Conservation (phyloP, 2,797 vertebrate genomes). For the Mormyrus hasselquistii region DNA sequence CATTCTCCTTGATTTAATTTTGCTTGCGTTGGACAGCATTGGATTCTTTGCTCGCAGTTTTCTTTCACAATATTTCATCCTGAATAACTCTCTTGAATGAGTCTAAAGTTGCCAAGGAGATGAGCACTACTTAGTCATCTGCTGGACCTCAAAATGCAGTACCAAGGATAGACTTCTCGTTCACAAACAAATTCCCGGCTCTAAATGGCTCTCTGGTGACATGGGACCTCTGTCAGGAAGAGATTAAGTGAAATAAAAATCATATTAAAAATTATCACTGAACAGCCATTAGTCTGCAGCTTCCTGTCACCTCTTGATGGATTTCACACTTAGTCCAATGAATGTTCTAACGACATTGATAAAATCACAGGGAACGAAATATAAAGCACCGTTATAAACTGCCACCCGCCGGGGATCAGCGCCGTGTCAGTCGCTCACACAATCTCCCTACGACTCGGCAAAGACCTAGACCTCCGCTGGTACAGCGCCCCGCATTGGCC, state of each 20-base stretch:
- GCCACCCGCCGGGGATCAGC: conserved; percentile 50
- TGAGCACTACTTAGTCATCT: neutral
- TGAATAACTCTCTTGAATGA: neutral
- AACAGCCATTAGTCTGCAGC: conserved; percentile 99
- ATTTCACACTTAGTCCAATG: conserved; percentile 99
- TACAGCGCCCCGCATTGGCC: neutral
- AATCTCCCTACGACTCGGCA: neutral
- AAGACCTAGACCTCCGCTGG: neutral
- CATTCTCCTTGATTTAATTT: conserved; percentile 5
- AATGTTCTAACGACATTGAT: conserved; percentile 99
- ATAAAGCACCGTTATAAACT: conserved; percentile 78
- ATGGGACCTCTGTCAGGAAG: conserved; percentile 85
- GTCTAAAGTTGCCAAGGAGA: neutral
- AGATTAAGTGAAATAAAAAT: conserved; percentile 99
- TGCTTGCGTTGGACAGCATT: neutral
- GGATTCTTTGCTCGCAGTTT: neutral
- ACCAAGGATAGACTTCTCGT: neutral
- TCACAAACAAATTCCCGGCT: conserved; percentile 58
- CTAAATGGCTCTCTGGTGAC: conserved; percentile 73
- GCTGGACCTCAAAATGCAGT: neutral
- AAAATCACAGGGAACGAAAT: conserved; percentile 94
- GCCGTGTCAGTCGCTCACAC: conserved; percentile 38
- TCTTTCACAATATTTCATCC: neutral
- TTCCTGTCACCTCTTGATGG: conserved; percentile 97
- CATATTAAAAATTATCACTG: conserved; percentile 99